Evolutionary conservation across 2,888 invertebrate species (phyloP), one percentile per base, ranked within the genome.

Genomic region (Drosophila neonasuta): DNA sequence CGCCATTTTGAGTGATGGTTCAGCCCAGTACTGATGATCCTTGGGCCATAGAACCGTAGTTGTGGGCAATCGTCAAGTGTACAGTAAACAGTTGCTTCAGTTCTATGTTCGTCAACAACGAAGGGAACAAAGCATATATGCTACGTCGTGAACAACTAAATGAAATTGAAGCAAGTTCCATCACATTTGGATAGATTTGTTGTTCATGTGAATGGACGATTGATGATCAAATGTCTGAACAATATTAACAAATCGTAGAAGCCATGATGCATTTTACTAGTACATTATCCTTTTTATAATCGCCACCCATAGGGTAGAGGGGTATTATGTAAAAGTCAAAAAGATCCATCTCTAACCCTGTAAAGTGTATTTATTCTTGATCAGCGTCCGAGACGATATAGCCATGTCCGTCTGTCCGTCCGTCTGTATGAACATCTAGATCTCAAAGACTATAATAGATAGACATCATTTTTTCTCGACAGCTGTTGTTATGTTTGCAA

Each of bases 1-100:
- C 59, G 49, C 55, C 60, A 73, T 63, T 68, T 77, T 69, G 74
- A 75, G 65, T 63, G 77, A 77, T 73, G 51, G 50, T 59, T 60
- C 45, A 62, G 76, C 30, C 50, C 42, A 67, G 7, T 30, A 24
- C 48, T 10, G 44, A 44, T 60, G 32, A 32, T 32, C 41, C 44
- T 42, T 34, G 32, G 54, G 44, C n/a, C 20, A 48, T 24, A 24
- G 24, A 24, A 50, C 36, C 17, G 41, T 20, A 42, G 36, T 30
- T 42, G 48, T 36, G n/a, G 36, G 52, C 54, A 76, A 71, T 71
- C 72, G 76, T 67, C 59, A 50, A 71, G 49, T 52, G 46, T 52
- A 57, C 58, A 61, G 42, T 61, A 46, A 72, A 66, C 68, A 67
- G 62, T 75, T 66, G 58, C 60, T 51, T 51, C 70, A 64, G 48